Percentiles rank a stretch among this genome's conserved stretches.
phyloP scores from a whole-genome alignment of 1,140 invertebrate genomes.

The Heliconius himera region DNA sequence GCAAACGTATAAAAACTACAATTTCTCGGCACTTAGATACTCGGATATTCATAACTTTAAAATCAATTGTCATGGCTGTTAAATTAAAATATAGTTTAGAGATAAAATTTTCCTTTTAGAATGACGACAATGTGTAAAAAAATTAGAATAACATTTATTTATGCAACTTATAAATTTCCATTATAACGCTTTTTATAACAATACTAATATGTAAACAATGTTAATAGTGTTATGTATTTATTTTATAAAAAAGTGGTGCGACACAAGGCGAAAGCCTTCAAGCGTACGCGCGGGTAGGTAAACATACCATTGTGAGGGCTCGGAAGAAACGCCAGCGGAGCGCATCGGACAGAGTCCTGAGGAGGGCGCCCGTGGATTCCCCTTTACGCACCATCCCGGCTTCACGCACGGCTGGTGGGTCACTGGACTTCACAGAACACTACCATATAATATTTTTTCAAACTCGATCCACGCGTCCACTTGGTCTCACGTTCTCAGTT shows the following conservation, averaged over 20 bases:
- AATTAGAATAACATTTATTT: not conserved
- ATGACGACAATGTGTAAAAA: not conserved
- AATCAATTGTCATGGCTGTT: not conserved
- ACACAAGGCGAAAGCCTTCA: not conserved
- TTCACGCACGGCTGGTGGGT: constrained; percentile 73
- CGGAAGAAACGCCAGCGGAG: constrained; percentile 68
- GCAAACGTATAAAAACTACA: constrained; percentile 7
- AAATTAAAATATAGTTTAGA: not conserved
- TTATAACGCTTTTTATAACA: not conserved
- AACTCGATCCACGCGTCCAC: constrained; percentile 16
- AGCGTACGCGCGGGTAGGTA: not conserved
- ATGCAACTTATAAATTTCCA: not conserved
- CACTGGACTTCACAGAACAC: constrained; percentile 64
- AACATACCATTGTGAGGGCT: constrained; percentile 66
- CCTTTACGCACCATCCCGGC: constrained; percentile 73
- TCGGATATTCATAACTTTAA: not conserved
- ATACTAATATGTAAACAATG: not conserved
- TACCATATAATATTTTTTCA: constrained; percentile 5
- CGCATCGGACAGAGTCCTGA: constrained; percentile 70
- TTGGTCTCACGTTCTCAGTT: constrained; percentile 26
- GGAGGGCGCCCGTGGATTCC: constrained; percentile 67
- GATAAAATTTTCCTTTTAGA: not conserved
- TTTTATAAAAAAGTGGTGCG: not conserved
- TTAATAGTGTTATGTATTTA: not conserved
- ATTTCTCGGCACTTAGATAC: not conserved